Conservation (phyloP, 2,113 vertebrate genomes). For the Eurystomus gularis region DNA sequence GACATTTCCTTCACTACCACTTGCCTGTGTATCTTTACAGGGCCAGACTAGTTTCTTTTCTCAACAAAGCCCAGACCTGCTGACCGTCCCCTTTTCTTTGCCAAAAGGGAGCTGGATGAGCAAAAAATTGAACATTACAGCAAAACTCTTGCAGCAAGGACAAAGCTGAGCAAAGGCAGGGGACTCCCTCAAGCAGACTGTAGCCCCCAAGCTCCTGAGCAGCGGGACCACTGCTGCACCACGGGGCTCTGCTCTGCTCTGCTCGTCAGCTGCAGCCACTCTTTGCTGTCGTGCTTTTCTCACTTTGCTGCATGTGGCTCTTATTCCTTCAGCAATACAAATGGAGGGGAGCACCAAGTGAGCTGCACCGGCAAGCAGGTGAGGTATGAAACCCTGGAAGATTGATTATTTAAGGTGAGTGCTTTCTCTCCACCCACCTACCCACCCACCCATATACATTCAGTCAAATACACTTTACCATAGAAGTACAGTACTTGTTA, state of each 20-base stretch:
- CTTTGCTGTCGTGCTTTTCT: background rate
- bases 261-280: background rate
- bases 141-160: background rate
- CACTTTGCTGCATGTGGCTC: background rate
- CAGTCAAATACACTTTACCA: background rate
- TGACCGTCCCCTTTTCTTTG: background rate
- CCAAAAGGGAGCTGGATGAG: background rate
- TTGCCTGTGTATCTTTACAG: background rate
- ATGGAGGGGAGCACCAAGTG: background rate
- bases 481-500: background rate
- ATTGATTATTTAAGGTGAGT: background rate
- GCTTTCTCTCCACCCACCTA: background rate
- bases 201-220: fast-evolving
- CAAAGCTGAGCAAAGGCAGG: background rate
- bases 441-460: background rate
- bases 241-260: background rate
- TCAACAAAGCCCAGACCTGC: background rate
- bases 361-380: background rate
- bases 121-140: background rate
- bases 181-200: fast-evolving
- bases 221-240: background rate
- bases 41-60: background rate
- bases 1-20: background rate
- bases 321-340: background rate
- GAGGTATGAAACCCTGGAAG: background rate